Base-by-base conservation (phyloP, 2,113 vertebrate genomes). In the Arenaria interpres region DNA sequence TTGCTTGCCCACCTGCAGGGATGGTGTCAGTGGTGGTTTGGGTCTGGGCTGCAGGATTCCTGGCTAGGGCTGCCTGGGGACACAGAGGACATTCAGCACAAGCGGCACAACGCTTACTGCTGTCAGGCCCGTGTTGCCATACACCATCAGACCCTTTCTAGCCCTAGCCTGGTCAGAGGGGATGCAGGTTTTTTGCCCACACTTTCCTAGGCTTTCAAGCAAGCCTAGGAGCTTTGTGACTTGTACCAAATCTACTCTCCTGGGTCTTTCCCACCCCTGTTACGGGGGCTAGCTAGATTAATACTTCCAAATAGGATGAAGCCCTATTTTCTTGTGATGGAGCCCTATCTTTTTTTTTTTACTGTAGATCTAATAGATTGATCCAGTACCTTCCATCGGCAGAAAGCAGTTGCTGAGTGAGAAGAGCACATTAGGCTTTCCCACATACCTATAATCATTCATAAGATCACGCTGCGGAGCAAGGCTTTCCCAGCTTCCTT, bases 401-500 rank as follows among this genome's bases (percentile, higher is more conserved):
- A 72, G 56, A 66, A 33, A 68, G 28, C 15, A 32, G 46, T 6
- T 63, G 41, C 37, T 19, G 43, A 27, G 32, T 1, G 4, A 79
- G 46, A 62, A 32, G 45, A 75, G 9, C 1, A 3, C 7, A 1
- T 60, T 21, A 2, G 6, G 2, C 15, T 30, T 77, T 53, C 25
- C 2, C 0, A 2, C 9, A 48, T n/a, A 50, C 51, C 53, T 86
- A 21, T 17, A 18, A 39, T 48, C 19, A 32, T 43, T 45, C 43
- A 9, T 41, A 56, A 33, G n/a, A 62, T 68, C 13, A 25, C 0
- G 3, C 53, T 35, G 27, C 0, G 0, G 37, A 68, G 71, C 18
- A 27, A 89, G 53, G n/a, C 56, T 93, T 88, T 30, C 60, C 73
- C 77, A 63, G 41, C 60, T 59, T 64, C 0, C 46, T 41, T 4